phyloP scores from a whole-genome alignment of 2,888 invertebrate species.

The Bombyx huttoni region DNA sequence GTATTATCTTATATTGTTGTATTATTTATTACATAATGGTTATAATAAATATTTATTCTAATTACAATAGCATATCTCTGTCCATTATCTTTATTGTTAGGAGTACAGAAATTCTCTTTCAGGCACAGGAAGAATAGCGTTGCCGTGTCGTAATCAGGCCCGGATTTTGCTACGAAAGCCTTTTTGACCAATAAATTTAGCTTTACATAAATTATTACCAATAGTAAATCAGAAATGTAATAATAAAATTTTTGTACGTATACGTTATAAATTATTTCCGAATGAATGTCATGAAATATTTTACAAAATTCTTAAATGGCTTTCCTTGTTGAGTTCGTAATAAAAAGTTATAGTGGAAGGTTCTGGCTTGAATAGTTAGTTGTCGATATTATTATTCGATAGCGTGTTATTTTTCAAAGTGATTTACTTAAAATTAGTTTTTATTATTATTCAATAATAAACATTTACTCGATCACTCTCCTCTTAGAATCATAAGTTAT shows the following conservation, averaged over 20 bases:
- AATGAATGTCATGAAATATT: conserved; percentile 7
- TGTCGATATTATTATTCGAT: no score
- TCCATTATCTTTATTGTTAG: not conserved
- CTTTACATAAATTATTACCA: conserved; percentile 2
- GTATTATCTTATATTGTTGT: no score
- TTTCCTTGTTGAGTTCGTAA: conserved; percentile 34
- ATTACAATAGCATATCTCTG: no score
- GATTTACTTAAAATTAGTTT: no score
- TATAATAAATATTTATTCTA: no score
- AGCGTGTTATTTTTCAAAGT: no score
- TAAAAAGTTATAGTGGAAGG: conserved; percentile 8
- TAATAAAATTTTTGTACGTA: no score
- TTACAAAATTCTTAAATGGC: conserved; percentile 16
- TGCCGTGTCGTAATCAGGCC: not conserved
- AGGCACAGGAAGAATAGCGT: not conserved
- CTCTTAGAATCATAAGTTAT: no score
- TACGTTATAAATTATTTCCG: not conserved
- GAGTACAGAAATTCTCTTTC: not conserved
- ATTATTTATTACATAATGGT: no score
- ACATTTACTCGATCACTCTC: no score
- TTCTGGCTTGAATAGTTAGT: no score
- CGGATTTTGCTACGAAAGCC: not conserved
- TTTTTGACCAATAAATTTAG: not conserved
- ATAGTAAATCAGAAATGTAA: not conserved
- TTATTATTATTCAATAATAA: no score